Evolutionary conservation across 64 coral and sea anemone species (phyloP).

Genomic region (Porites australiensis): DNA sequence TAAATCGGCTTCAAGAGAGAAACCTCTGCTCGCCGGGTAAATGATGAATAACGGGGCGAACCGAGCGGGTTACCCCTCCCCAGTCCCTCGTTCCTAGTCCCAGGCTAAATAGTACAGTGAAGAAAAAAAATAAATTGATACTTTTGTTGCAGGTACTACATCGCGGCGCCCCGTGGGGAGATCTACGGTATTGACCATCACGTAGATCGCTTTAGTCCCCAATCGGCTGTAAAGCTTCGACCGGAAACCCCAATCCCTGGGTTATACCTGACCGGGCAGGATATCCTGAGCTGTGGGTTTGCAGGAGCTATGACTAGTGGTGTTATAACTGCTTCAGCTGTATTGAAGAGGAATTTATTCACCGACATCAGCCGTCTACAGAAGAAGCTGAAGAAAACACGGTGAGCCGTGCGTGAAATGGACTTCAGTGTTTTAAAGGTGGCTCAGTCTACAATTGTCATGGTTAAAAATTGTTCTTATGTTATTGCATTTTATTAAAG

Average conservation of each 20-base stretch:
- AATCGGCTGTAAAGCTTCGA: conserved; percentile 73
- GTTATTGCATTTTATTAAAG: no score
- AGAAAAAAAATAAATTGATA: no score
- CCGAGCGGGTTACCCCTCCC: no score
- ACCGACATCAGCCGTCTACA: conserved; percentile 55
- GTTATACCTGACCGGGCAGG: conserved; percentile 90
- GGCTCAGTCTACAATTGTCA: no score
- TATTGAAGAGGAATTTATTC: conserved; percentile 80
- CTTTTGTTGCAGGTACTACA: conserved; percentile 62
- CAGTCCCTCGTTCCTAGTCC: no score
- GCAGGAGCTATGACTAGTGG: conserved; percentile 84
- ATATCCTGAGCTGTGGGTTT: conserved; percentile 86
- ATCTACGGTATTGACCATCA: conserved; percentile 97
- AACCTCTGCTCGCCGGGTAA: no score
- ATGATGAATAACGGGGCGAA: no score
- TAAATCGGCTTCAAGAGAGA: no score
- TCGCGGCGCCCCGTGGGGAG: conserved; percentile 86
- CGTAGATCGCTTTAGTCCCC: conserved; percentile 78
- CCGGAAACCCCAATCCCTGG: conserved; percentile 82
- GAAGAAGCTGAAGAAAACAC: background rate
- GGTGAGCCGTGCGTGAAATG: background rate
- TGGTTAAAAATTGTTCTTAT: no score
- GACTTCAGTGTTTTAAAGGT: background rate
- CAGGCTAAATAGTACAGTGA: no score
- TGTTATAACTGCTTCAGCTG: conserved; percentile 79